Base-by-base conservation (phyloP, 2,797 vertebrate species). In the Urophycis tenuis region DNA sequence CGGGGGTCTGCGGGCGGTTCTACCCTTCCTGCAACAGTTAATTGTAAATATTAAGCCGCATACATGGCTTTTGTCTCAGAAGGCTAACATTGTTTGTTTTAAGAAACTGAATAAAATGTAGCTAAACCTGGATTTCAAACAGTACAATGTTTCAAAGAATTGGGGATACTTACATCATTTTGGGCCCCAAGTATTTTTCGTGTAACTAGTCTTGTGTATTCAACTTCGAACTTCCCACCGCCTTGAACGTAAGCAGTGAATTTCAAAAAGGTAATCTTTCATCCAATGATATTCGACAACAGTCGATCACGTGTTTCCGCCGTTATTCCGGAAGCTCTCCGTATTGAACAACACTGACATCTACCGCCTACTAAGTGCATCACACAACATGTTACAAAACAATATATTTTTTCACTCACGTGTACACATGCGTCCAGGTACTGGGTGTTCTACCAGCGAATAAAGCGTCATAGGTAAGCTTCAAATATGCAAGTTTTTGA, bases 1-100 rank as follows among this genome's bases (percentile, higher is more conserved):
- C 5, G 81, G 81, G 67, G 87, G 91, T 80, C 93, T 93, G 36
- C 95, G 93, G 19, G 95, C 95, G 0, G 93, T 94, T 90, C 89
- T 96, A 74, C 83, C 86, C 82, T 93, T 95, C 71, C 96, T 96
- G 84, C 29, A 76, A 72, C 53, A 25, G n/a, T 67, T 12, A 25
- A 3, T 11, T 29, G 25, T 67, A 29, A 67, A 67, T 25, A 67
- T 67, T 25, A 25, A 60, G 22, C n/a, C n/a, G n/a, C n/a, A n/a
- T n/a, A 5, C 12, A 53, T 15, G 41, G 41, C 41, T 45, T 15
- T 15, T 5, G 41, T 45, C 45, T 17, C 45, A 19, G 11, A 49
- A 49, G 12, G 17, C 45, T 19, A 4, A 49, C 3, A 17, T 4
- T 5, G 14, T 25, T 25, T 33, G 69, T n/a, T 72, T n/a, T 35